phyloP scores from a whole-genome alignment of 1,140 invertebrate species.

The Pseudomyrmex flavicornis region DNA sequence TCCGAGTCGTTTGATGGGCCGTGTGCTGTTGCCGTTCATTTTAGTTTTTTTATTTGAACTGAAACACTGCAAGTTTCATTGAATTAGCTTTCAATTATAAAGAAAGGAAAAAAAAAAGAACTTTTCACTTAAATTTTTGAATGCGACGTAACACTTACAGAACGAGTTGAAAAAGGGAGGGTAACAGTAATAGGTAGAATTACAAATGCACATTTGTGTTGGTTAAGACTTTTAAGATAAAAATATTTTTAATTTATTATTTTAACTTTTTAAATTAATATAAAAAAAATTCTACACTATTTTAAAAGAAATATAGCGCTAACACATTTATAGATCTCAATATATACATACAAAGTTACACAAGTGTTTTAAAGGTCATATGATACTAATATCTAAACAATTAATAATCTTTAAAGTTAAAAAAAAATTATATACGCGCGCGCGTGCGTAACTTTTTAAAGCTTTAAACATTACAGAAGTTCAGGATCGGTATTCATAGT shows the following conservation, averaged over 20 bases:
- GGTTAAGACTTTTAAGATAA: constrained; percentile 22
- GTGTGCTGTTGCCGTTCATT: constrained; percentile 19
- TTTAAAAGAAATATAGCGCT: constrained; percentile 17
- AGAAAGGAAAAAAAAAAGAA: background rate
- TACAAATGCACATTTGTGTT: constrained; percentile 17
- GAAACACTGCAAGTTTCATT: constrained; percentile 13
- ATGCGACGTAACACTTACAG: constrained; percentile 47
- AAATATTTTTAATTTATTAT: constrained; percentile 36
- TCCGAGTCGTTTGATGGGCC: constrained; percentile 57
- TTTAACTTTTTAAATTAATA: constrained; percentile 32
- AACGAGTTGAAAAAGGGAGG: constrained; percentile 1
- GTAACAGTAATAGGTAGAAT: constrained; percentile 57
- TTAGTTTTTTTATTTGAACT: constrained; percentile 22
- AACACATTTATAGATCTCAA: constrained; percentile 7
- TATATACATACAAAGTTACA: constrained; percentile 7
- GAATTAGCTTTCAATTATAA: constrained; percentile 15
- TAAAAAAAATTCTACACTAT: background rate
- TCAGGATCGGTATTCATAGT: too few relatives aligned
- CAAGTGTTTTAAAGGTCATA: background rate
- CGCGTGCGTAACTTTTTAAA: too few relatives aligned
- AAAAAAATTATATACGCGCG: too few relatives aligned
- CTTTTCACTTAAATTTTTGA: constrained; percentile 20
- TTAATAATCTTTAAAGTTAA: too few relatives aligned
- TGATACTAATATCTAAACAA: constrained; percentile 1
- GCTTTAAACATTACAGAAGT: too few relatives aligned